Base-by-base conservation (phyloP, 2,797 vertebrate species). In the Diglossa cyanea region DNA sequence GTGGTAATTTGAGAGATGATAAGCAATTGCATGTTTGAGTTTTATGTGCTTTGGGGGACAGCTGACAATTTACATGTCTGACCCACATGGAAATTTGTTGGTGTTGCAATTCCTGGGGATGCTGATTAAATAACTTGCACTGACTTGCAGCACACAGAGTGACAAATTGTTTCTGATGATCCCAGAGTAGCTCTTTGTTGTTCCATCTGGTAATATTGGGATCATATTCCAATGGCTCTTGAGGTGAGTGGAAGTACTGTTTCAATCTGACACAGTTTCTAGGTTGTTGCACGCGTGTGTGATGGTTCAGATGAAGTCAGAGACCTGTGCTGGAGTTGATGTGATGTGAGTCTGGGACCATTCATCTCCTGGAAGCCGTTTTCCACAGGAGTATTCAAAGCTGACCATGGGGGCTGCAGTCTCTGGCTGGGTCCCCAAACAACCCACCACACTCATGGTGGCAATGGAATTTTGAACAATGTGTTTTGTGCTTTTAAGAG, bases 371-470 rank as follows among this genome's bases (percentile, higher is more conserved):
- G 28, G 6, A 47, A 24, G 12, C 37, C 2, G 0, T 45, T 90
- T 70, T 58, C 55, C 21, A 28, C 42, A 31, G 26, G 17, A 8
- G 2, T 39, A 13, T 35, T 60, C 18, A 60, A 25, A 85, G 25
- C 45, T 71, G 74, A 76, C 33, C 13, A 7, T 0, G 2, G 11
- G 14, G 28, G 21, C 31, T 19, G 24, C 6, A 42, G 0, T 31
- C 47, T 62, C 74, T 89, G 35, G 1, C 5, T 70, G 63, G 18
- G n/a, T 58, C 10, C 7, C 21, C 17, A 35, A 35, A 35, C n/a
- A 82, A 11, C 10, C 5, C 0, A 0, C 21, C 13, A 14, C 1
- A 2, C 10, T 26, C 4, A 5, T 21, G 16, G 20, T 45, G 73
- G 66, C 54, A 57, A 1, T 61, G 50, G 24, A 66, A 57, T 93